A percentile compares a stretch with the other conserved stretches of the same genome.
Conservation (phyloP, 2,113 vertebrate species). For the Polypterus bichir region DNA sequence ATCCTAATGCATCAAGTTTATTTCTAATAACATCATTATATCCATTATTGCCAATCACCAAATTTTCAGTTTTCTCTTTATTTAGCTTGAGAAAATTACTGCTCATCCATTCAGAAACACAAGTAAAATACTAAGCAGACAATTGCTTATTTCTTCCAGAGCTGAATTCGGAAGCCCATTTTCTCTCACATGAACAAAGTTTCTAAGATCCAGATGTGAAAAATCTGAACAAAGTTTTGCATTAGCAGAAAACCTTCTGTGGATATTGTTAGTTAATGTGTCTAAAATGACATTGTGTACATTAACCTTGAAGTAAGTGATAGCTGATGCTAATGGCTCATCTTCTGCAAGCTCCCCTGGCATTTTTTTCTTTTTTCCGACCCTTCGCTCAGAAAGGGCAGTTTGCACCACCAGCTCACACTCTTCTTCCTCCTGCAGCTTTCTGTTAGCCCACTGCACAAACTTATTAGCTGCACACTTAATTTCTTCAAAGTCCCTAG, state of each 20-base stretch:
- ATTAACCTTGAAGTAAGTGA: constrained; percentile 1
- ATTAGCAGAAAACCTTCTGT: constrained; percentile 8
- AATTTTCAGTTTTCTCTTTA: too few relatives aligned
- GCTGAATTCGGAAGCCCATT: constrained; percentile 8
- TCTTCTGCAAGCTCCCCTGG: constrained; percentile 15
- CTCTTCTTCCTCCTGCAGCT: constrained; percentile 9
- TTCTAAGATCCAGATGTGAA: constrained; percentile 8
- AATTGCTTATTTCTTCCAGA: constrained; percentile 16
- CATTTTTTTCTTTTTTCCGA: constrained; percentile 14
- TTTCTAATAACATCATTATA: too few relatives aligned
- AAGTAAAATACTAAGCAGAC: not conserved
- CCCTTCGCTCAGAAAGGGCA: constrained; percentile 5
- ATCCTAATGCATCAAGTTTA: too few relatives aligned
- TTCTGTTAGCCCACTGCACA: constrained; percentile 16
- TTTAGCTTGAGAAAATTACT: too few relatives aligned
- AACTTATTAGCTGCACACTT: constrained; percentile 12
- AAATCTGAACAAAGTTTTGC: constrained; percentile 15
- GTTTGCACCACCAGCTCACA: constrained; percentile 4
- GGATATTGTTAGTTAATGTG: constrained; percentile 10
- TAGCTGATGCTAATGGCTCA: constrained; percentile 1
- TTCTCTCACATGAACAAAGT: constrained; percentile 10
- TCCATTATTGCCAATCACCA: too few relatives aligned
- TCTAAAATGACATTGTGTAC: constrained; percentile 18
- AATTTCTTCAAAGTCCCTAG: constrained; percentile 10
- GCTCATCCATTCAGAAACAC: too few relatives aligned